Evolutionary conservation across 2,797 vertebrate genomes (phyloP).

Genomic region (Sebastes cheni): DNA sequence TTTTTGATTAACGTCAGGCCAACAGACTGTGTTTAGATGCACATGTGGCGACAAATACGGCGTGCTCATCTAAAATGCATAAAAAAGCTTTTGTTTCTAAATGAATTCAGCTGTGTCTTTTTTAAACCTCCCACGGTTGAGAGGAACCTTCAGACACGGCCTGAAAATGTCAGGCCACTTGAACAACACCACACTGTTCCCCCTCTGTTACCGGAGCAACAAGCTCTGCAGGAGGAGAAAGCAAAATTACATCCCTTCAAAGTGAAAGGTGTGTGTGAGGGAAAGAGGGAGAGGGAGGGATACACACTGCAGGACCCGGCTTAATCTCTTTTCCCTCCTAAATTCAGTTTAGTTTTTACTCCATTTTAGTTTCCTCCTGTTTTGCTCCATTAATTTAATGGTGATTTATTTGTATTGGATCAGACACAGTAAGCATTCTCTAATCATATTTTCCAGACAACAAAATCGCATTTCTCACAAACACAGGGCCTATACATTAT

Average conservation of each 20-base stretch:
- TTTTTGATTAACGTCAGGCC: neutral
- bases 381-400: conserved; percentile 32
- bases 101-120: conserved; percentile 31
- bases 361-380: conserved; percentile 10
- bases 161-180: conserved; percentile 74
- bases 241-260: conserved; percentile 65
- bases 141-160: conserved; percentile 64
- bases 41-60: neutral
- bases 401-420: conserved; percentile 36
- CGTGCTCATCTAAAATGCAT: conserved; percentile 1
- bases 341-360: conserved; percentile 6
- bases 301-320: neutral
- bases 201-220: conserved; percentile 76
- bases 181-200: conserved; percentile 62
- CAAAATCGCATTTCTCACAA: conserved; percentile 22
- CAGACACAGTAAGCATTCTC: conserved; percentile 4
- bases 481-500: neutral
- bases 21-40: neutral
- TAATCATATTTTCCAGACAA: conserved; percentile 39
- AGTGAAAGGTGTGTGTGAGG: conserved; percentile 36
- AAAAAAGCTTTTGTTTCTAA: conserved; percentile 16
- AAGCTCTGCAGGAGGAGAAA: conserved; percentile 63
- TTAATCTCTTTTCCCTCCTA: conserved; percentile 7
- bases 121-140: conserved; percentile 38
- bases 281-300: neutral